Evolutionary conservation across 2,797 vertebrate genomes (phyloP).

Genomic region (Chiloscyllium punctatum): DNA sequence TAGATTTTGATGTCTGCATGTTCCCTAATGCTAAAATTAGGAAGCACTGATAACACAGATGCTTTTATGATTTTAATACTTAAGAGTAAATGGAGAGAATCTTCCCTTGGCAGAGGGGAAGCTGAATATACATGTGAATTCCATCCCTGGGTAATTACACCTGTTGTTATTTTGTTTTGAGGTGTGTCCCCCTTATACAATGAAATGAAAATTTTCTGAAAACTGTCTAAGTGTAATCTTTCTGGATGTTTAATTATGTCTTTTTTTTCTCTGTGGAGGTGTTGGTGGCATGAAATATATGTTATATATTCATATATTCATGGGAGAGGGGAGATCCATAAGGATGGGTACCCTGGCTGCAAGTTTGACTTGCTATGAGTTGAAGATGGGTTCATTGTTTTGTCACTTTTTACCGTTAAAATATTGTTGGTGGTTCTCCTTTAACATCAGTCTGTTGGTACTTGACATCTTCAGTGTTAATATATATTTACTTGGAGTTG

Average conservation of each 20-base stretch:
- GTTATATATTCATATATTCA: background rate
- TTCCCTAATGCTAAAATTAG: background rate
- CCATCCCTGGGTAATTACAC: background rate
- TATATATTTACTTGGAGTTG: background rate
- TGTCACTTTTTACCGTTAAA: background rate
- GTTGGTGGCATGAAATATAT: background rate
- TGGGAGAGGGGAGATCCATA: background rate
- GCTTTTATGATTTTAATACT: background rate
- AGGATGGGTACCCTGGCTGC: background rate
- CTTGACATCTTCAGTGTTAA: background rate
- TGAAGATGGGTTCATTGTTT: background rate
- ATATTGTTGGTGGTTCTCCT: background rate
- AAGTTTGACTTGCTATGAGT: background rate
- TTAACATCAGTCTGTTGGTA: background rate
- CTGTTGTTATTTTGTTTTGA: background rate
- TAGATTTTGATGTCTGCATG: background rate
- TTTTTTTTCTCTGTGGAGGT: background rate
- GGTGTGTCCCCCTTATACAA: background rate
- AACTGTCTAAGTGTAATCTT: background rate
- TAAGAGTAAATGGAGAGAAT: background rate
- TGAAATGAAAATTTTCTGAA: background rate
- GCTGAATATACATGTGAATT: background rate
- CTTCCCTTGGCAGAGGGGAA: background rate
- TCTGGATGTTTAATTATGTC: background rate
- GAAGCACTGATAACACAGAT: background rate